Base-by-base conservation (phyloP, 2,113 vertebrate genomes). In the Carassius auratus region DNA sequence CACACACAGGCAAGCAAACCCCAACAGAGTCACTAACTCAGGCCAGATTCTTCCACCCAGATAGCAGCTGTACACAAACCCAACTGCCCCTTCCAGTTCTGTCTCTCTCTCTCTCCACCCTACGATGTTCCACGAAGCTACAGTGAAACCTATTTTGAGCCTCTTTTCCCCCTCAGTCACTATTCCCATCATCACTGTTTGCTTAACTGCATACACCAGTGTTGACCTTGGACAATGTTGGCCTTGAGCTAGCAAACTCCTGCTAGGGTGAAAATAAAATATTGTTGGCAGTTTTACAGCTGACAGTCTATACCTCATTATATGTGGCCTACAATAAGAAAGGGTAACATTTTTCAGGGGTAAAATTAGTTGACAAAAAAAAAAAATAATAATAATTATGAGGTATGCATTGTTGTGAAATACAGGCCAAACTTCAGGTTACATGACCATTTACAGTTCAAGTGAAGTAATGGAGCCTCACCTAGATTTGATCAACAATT, bases 111-210 rank as follows among this genome's bases (percentile, higher is more conserved):
- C 87, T 84, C 87, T 84, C 85, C 68, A 75, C 75, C 76, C 86
- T 81, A 26, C 36, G 30, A 87, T 90, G 59, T 82, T 85, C 69
- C 78, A 71, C 57, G 84, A 73, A n/a, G 74, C 68, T 90, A 90
- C 87, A 92, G 90, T 87, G 87, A 88, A 89, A 87, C 62, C 92
- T 93, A 92, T 91, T 93, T 93, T 90, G 85, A 90, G 91, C 66
- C 42, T 7, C 84, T 84, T 90, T 78, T 90, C 45, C 76, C 87
- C 87, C 84, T 90, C 64, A 0, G 80, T 87, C 88, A 90, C 87
- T 86, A 86, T 78, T 84, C 57, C 88, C 68, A 78, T 89, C 87
- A 88, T 84, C 90, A 80, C 82, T 78, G 86, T 86, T 73, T 76
- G 85, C 86, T 68, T 89, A 84, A 81, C 52, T 59, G 76, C 9